Base-by-base conservation (phyloP, 2,888 invertebrate species). In the Thymelicus lineola region DNA sequence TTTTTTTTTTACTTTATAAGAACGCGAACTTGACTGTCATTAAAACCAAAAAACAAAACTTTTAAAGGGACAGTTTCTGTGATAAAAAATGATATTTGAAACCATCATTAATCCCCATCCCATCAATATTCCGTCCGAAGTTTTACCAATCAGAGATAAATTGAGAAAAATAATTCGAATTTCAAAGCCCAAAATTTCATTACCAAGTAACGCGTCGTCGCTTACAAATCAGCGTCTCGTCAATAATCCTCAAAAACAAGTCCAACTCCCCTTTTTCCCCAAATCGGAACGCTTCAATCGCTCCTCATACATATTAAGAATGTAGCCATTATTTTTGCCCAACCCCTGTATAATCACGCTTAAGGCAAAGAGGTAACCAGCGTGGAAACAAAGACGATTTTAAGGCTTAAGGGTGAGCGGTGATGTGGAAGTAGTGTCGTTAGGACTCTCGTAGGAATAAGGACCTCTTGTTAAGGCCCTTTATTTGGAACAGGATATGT, bases 351-450 rank as follows among this genome's bases (percentile, higher is more conserved):
- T 55, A 36, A 66, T 15, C 28, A 45, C 35, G 10, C 65, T 48
- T 42, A 38, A 20, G 12, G 14, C 66, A 58, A 48, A 48, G 35
- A 58, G 58, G 58, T 46, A 48, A 58, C 46, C 57, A 46, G 58
- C 3, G 5, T 66, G 66, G 66, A 66, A 66, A 66, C 66, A 66
- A 66, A 58, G 46, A 17, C 46, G 63, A 66, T 53, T 50, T 63
- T 50, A 46, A 28, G 14, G 59, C 55, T 53, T 61, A 46, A 28
- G 68, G 68, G 61, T 42, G 68, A 46, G 61, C 61, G 46, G 42
- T 68, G 57, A 36, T 9, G 55, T 36, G 61, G n/a, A 20, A 62
- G 48, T 53, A 59, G 66, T 48, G 61, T 68, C 55, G 62, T 61
- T 68, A 63, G 63, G 20, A 28, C 53, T 53, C 63, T 64, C n/a